Percentiles rank a stretch among this genome's conserved stretches.
These are phyloP conservation scores for Cantharis lateralis DNA, from an alignment of 2,888 invertebrate species.

Conservation along the genomic window DNA sequence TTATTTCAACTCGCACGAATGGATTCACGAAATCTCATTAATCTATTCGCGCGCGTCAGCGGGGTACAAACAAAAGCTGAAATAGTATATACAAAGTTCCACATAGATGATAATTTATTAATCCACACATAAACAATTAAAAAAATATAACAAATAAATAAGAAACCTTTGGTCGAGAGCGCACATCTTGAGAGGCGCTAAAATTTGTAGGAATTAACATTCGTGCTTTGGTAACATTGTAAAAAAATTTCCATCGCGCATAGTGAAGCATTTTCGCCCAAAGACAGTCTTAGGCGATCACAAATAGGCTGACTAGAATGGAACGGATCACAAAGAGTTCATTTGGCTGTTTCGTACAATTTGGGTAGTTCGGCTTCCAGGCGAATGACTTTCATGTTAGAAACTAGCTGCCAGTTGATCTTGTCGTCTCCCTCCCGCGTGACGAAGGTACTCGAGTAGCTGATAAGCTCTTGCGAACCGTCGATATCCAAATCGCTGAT, in stretches of 20 bases:
- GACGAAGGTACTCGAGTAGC: constrained; percentile 67
- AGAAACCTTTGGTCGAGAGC: neutral
- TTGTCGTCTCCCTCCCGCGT: constrained; percentile 43
- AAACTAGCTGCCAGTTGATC: constrained; percentile 65
- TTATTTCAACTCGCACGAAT: too few species aligned
- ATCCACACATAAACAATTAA: neutral
- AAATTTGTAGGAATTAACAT: neutral
- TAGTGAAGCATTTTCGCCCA: neutral
- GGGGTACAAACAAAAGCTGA: neutral
- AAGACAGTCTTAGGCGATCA: neutral
- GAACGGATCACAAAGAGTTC: constrained; percentile 4
- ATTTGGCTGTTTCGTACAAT: constrained; percentile 61
- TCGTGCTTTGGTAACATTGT: neutral
- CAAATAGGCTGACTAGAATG: neutral
- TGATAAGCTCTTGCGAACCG: constrained; percentile 76
- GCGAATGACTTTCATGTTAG: constrained; percentile 70
- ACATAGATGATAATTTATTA: neutral
- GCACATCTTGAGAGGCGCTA: neutral
- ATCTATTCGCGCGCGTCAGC: too few species aligned
- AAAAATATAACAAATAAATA: neutral
- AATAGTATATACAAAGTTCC: neutral
- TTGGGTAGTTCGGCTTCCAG: constrained; percentile 75
- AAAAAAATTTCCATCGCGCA: neutral
- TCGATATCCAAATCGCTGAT: constrained; percentile 79
- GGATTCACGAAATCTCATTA: too few species aligned